These are phyloP conservation scores for Alectura lathami DNA, from an alignment of 2,113 vertebrate genomes.

Conservation along the genomic window DNA sequence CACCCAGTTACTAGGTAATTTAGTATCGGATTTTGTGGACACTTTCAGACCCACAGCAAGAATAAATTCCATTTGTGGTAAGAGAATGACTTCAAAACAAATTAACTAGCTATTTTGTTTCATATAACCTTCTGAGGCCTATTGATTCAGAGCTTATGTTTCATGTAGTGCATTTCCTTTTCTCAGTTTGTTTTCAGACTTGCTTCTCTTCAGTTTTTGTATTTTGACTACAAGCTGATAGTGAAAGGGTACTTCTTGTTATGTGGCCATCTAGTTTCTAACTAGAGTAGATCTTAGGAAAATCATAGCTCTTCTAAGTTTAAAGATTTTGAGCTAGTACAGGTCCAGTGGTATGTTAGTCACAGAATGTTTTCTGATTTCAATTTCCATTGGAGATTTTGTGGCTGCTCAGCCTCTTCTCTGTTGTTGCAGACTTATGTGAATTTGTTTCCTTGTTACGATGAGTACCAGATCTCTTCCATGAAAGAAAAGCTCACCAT, in stretches of 20 bases:
- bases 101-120: neutral
- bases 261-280: neutral
- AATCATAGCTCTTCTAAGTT: neutral
- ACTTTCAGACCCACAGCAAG: slow-evolving; percentile 97
- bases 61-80: slow-evolving; percentile 99
- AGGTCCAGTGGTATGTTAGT: neutral
- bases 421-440: neutral
- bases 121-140: neutral
- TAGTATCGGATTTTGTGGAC: slow-evolving; percentile 97
- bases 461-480: neutral
- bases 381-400: neutral
- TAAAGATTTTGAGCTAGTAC: neutral
- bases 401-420: neutral
- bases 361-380: neutral
- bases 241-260: neutral
- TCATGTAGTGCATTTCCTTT: neutral
- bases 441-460: neutral
- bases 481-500: neutral
- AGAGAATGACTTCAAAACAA: slow-evolving; percentile 51
- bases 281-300: neutral
- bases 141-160: neutral
- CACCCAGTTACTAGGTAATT: slow-evolving; percentile 91
- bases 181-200: neutral
- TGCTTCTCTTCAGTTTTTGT: neutral
- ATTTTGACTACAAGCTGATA: neutral